A percentile compares a stretch with the other conserved stretches of the same genome.
Evolutionary conservation across 2,797 vertebrate species (phyloP).

Genomic region (Chaetodon trifasciatus): DNA sequence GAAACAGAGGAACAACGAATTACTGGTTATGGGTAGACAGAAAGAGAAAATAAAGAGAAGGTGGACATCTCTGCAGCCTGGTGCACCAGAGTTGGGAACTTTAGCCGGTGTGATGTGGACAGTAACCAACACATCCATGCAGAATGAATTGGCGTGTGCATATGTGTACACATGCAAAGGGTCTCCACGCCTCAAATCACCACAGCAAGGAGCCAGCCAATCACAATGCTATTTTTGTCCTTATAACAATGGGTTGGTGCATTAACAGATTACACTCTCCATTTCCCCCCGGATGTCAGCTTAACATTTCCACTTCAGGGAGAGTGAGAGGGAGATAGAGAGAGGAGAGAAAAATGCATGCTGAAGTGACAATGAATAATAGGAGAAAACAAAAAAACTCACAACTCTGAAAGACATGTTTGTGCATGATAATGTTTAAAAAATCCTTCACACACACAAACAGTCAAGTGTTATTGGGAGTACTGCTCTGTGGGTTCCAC

Average conservation of each 20-base stretch:
- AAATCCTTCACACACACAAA: conserved; percentile 5
- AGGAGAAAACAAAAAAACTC: conserved; percentile 11
- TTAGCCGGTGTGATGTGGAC: conserved; percentile 17
- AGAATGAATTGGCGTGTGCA: not conserved
- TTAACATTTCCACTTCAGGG: conserved; percentile 70
- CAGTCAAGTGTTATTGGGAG: not conserved
- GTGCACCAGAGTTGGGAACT: conserved; percentile 10
- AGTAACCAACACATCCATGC: conserved; percentile 10
- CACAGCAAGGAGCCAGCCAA: conserved; percentile 65
- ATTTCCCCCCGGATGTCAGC: conserved; percentile 67
- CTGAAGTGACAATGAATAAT: conserved; percentile 34
- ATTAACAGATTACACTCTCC: conserved; percentile 78
- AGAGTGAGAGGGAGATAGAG: conserved; percentile 22
- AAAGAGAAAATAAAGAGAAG: conserved; percentile 30
- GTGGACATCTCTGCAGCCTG: conserved; percentile 27
- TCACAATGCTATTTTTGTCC: conserved; percentile 74
- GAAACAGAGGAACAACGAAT: conserved; percentile 43
- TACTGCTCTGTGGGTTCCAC: not conserved
- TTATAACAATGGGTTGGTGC: conserved; percentile 63
- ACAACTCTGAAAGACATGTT: conserved; percentile 11
- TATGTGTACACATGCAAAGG: conserved; percentile 22
- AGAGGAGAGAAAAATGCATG: conserved; percentile 5
- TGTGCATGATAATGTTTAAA: not conserved
- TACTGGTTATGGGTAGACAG: conserved; percentile 37
- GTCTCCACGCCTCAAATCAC: conserved; percentile 42